These are phyloP conservation scores for Vanessa tameamea DNA, from an alignment of 1,140 invertebrate genomes.

Conservation along the genomic window DNA sequence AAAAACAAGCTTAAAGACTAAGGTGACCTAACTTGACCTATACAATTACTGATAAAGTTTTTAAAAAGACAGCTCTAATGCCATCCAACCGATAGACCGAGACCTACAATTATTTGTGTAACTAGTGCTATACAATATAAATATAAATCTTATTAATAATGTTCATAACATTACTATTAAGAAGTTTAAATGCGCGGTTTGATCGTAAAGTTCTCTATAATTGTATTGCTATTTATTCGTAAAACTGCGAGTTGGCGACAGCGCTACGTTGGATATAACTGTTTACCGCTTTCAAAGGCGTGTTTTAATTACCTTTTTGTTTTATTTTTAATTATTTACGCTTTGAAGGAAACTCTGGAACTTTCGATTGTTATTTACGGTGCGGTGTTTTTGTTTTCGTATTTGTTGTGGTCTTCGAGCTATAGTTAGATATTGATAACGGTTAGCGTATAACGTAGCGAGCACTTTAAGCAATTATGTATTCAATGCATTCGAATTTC, in stretches of 20 bases:
- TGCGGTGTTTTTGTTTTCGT: slow-evolving; percentile 16
- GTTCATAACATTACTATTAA: neutral
- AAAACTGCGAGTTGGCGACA: slow-evolving; percentile 28
- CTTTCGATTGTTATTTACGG: slow-evolving; percentile 18
- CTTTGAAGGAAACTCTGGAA: slow-evolving; percentile 30
- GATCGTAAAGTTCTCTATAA: slow-evolving; percentile 19
- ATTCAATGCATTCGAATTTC: too few species aligned
- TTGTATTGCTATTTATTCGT: slow-evolving; percentile 26
- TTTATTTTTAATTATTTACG: slow-evolving; percentile 37
- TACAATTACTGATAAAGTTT: too few species aligned
- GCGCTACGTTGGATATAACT: slow-evolving; percentile 30
- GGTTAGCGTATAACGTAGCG: too few species aligned
- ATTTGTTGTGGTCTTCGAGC: neutral
- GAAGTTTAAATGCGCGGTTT: neutral
- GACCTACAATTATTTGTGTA: too few species aligned
- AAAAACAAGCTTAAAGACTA: too few species aligned
- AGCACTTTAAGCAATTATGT: too few species aligned
- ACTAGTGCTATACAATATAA: neutral
- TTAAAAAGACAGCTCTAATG: too few species aligned
- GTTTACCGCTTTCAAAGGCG: slow-evolving; percentile 36
- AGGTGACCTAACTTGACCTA: too few species aligned
- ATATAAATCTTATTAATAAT: neutral
- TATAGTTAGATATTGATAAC: neutral
- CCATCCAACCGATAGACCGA: too few species aligned
- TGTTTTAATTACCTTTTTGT: slow-evolving; percentile 37